Evolutionary conservation across 2,888 invertebrate genomes (phyloP), one percentile per base, ranked within the genome.

Genomic region (Diarsia dahlii): DNA sequence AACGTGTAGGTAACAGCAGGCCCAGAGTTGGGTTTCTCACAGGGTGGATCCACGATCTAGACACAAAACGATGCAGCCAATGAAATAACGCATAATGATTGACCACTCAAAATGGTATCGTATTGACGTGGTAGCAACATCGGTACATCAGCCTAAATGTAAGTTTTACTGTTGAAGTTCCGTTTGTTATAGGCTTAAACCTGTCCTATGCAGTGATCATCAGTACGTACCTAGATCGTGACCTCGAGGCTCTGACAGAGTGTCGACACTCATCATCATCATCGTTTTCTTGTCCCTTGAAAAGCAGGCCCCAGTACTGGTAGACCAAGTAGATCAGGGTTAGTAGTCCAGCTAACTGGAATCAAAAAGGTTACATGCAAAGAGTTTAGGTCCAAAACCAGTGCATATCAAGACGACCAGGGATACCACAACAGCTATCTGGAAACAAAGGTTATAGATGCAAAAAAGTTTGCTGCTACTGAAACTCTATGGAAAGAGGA

Each of bases 381-480:
- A 62, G 10, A 45, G 10, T 9, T 45, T n/a, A 6, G 3, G 4
- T 20, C 28, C 13, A 20, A 52, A 66, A 50, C 86, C 92, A 91
- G 86, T 92, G 85, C 93, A 95, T 12, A 88, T 70, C n/a, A 95
- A 73, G 87, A 94, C 95, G 2, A 84, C 58, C 0, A 92, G 56
- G 2, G 94, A 92, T 50, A 95, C 83, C 18, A 94, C 72, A 0
- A 87, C 92, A 3, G 91, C 94, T 71, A 94, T 86, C 94, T 94
- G 88, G 2, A 77, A 66, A 5, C 48, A 45, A 78, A 72, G 12
- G 12, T 46, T 18, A 18, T 23, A 23, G 1, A 18, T 58, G 15
- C n/a, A 34, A 50, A 71, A 60, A 60, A 4, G 60, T 60, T 60
- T 18, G 9, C 28, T 34, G 9, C 28, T 34, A 18, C 28, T 2